Percentiles rank a stretch among this genome's conserved stretches.
These are phyloP conservation scores for Sciaenops ocellatus DNA, from an alignment of 2,797 vertebrate genomes.

Conservation along the genomic window DNA sequence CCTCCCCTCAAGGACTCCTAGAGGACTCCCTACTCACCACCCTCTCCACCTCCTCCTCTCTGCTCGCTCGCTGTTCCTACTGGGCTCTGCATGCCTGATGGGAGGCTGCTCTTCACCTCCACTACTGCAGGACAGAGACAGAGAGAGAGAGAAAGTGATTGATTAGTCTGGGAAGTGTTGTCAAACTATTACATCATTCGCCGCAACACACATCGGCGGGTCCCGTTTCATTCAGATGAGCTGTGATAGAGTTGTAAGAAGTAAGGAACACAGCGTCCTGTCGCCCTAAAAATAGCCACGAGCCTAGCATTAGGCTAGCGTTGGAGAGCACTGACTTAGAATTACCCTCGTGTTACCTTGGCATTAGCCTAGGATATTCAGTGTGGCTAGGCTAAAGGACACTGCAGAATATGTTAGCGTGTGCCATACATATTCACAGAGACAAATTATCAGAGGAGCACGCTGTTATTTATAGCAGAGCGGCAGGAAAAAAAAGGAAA, in stretches of 20 bases:
- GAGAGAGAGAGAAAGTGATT: slow-evolving; percentile 28
- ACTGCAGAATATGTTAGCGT: slow-evolving; percentile 13
- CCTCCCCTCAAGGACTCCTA: slow-evolving; percentile 30
- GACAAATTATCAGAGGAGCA: background rate
- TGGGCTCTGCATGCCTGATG: slow-evolving; percentile 91
- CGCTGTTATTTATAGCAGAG: slow-evolving; percentile 22
- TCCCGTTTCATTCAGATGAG: slow-evolving; percentile 55
- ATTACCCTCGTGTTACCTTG: slow-evolving; percentile 22
- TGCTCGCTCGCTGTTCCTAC: slow-evolving; percentile 80
- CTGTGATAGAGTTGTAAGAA: slow-evolving; percentile 39
- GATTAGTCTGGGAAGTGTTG: slow-evolving; percentile 49
- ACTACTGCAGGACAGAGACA: slow-evolving; percentile 72
- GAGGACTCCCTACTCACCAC: slow-evolving; percentile 65
- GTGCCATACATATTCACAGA: slow-evolving; percentile 11
- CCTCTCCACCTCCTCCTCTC: slow-evolving; percentile 78
- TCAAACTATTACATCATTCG: slow-evolving; percentile 56
- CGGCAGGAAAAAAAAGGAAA: background rate
- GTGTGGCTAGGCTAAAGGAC: slow-evolving; percentile 11
- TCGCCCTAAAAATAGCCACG: slow-evolving; percentile 55
- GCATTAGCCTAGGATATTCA: slow-evolving; percentile 29
- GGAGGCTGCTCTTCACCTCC: slow-evolving; percentile 91
- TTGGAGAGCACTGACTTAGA: slow-evolving; percentile 18
- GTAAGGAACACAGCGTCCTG: slow-evolving; percentile 49
- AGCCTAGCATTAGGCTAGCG: slow-evolving; percentile 43
- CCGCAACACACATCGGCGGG: background rate